Evolutionary conservation across 2,113 vertebrate species (phyloP), one percentile per base, ranked within the genome.

Genomic region (Tachysurus fulvidraco): DNA sequence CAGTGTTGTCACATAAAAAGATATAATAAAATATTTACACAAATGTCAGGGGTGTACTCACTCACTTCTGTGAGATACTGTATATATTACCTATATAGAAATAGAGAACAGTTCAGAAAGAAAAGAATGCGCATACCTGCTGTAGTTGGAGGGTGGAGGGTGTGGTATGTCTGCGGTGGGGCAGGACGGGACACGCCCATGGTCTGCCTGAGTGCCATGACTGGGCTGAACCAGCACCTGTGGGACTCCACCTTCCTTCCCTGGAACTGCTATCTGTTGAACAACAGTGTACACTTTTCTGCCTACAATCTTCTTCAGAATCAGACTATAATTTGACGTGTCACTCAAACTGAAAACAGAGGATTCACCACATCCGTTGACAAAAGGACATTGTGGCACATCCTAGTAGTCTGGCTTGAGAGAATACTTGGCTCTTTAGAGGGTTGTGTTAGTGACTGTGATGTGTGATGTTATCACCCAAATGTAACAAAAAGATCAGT

Each of bases 211-310:
- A 90, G 95, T 90, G 25, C 95, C 97, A 0, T 97, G 96, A 83
- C 90, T 90, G 62, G 97, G 96, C 88, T 98, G 97, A 90, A 83
- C 91, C 9, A 95, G 95, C 88, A 91, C 67, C 23, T 94, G 90
- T 16, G 95, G 94, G 55, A 96, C 90, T 2, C 97, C 97, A 1
- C 97, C 96, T 65, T 99, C 98, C 89, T 96, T 99, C 87, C 95
- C 96, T 54, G 95, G 95, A 90, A 95, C 94, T 84, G 95, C 89
- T 77, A 95, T 89, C 97, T 99, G 89, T 85, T 44, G 16, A 81
- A 46, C 50, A 52, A 21, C 36, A 50, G 46, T 54, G 41, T 76
- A 50, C 21, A 50, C 21, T 50, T 14, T 76, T 52, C 23, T 50
- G 5, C 44, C 36, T n/a, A 76, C 73, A n/a, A 14, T 6, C 21